Conservation (phyloP, 2,113 vertebrate species). For the Megalops atlanticus region DNA sequence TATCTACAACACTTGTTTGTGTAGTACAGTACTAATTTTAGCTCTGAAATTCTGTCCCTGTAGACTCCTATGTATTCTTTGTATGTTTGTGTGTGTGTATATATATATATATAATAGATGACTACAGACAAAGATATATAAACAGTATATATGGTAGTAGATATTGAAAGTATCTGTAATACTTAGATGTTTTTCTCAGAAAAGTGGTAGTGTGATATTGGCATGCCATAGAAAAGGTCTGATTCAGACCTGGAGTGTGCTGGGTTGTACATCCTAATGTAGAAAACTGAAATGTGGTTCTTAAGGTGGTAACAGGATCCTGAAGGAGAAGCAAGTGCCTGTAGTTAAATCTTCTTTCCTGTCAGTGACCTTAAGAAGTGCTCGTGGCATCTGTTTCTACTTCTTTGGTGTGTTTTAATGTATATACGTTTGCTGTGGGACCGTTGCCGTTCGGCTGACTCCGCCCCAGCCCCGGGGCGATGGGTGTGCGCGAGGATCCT, state of each 20-base stretch:
- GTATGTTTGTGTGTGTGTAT: background rate
- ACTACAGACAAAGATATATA: background rate
- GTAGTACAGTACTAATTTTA: background rate
- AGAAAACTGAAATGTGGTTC: background rate
- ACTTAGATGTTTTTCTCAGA: constrained; percentile 1
- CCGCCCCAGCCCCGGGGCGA: background rate
- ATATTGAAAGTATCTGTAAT: background rate
- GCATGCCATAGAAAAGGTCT: background rate
- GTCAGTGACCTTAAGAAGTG: background rate
- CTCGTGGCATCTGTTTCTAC: background rate
- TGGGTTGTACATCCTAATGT: constrained; percentile 5
- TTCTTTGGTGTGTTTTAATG: background rate
- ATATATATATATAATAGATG: background rate
- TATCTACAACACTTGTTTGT: background rate
- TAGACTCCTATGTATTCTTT: background rate
- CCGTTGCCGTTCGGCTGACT: background rate
- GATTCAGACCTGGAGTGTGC: background rate
- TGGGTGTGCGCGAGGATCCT: constrained; percentile 7
- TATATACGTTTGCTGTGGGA: background rate
- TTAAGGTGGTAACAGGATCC: background rate
- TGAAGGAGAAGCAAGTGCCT: background rate
- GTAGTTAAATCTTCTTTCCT: background rate
- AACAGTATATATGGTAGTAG: background rate
- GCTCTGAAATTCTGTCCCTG: background rate
- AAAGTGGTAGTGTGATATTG: background rate